Base-by-base conservation (phyloP, 1,140 invertebrate genomes). In the Zaprionus taronus region DNA sequence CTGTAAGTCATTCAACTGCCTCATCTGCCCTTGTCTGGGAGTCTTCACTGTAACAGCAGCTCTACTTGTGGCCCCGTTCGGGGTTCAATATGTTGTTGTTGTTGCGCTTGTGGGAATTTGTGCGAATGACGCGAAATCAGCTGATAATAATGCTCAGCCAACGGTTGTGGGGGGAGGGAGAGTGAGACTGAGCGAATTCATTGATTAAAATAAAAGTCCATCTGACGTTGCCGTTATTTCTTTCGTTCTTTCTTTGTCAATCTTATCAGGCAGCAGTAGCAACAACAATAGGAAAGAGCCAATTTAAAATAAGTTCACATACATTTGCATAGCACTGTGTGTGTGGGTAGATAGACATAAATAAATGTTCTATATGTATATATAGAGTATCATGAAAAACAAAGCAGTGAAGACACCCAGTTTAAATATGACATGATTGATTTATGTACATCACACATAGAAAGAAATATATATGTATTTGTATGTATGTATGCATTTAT, bases 121-220 rank as follows among this genome's bases (percentile, higher is more conserved):
- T 36, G 57, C 49, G 14, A 53, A 60, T 44, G 41, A 56, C 28
- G 49, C 17, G 57, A 65, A 65, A 72, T 72, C 77, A 81, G 72
- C 72, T 81, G 79, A 74, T 80, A 65, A 38, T 38, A 34, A 60
- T 17, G 41, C 55, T 49, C n/a, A 34, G 31, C 9, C 31, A 11
- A 11, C 9, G n/a, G 2, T 9, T 9, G n/a, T 17, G 17, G 41
- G 15, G 15, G 41, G 41, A 17, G 41, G 26, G 61, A 56, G 36
- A 55, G 61, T 34, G 31, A 20, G 36, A 53, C 26, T 70, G 81
- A 85, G 63, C 72, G 73, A 78, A 72, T 84, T 89, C 85, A 87
- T 87, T 87, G 84, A 87, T 87, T 87, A 83, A 79, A 85, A 67
- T 44, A 63, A 78, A 68, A 72, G 66, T 67, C 47, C 71, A 86